phyloP scores from a whole-genome alignment of 2,797 vertebrate species.

The Erpetoichthys calabaricus region DNA sequence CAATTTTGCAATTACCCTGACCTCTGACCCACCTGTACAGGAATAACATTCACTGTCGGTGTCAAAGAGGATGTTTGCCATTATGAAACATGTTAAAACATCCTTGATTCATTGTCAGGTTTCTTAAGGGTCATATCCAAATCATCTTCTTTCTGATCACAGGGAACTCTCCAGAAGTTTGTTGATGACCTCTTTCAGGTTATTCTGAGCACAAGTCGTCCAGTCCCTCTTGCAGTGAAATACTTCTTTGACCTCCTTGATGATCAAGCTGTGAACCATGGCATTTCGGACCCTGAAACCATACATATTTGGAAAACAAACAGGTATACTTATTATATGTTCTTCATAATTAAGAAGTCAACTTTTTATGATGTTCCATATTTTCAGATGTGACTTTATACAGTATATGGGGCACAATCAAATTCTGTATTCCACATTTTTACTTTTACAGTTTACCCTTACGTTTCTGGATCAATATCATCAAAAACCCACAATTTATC shows the following conservation, averaged over 20 bases:
- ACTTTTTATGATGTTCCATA: not conserved
- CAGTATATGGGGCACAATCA: not conserved
- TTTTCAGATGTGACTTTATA: not conserved
- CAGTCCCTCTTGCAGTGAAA: slow-evolving; percentile 84
- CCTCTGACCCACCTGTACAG: too few species aligned
- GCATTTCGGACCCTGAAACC: slow-evolving; percentile 78
- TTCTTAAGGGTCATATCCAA: too few species aligned
- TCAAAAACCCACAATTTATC: slow-evolving; percentile 95
- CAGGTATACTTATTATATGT: slow-evolving; percentile 48
- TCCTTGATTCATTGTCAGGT: too few species aligned
- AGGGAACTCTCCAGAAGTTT: slow-evolving; percentile 95
- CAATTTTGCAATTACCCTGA: too few species aligned
- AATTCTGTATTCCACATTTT: not conserved
- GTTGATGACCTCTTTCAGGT: slow-evolving; percentile 92
- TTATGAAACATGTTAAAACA: too few species aligned
- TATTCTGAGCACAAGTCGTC: slow-evolving; percentile 84
- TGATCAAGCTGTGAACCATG: slow-evolving; percentile 75
- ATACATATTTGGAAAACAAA: slow-evolving; percentile 98
- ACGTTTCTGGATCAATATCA: slow-evolving; percentile 95
- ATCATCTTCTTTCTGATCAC: not conserved
- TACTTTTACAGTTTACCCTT: slow-evolving; percentile 63
- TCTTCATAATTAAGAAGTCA: not conserved
- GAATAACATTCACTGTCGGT: too few species aligned
- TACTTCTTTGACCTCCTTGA: slow-evolving; percentile 95
- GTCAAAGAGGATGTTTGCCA: too few species aligned